phyloP scores from a whole-genome alignment of 2,113 vertebrate species.

The Baryphthengus martii region DNA sequence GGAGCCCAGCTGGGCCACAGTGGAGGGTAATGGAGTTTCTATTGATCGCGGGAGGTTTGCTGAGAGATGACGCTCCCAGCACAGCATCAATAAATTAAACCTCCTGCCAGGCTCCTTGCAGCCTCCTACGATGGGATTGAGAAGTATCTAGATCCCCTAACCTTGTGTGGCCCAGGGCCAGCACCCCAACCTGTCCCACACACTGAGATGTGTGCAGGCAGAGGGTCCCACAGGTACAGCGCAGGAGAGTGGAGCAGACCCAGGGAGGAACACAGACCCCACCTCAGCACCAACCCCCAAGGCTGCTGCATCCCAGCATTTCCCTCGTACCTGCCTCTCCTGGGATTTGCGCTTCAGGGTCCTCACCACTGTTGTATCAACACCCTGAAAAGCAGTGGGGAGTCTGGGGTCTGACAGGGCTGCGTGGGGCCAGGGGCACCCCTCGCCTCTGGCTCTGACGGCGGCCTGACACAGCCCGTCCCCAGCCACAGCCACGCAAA shows the following conservation, averaged over 20 bases:
- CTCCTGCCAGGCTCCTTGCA: background rate
- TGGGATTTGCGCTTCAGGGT: conserved; percentile 43
- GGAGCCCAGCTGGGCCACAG: conserved; percentile 28
- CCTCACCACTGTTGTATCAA: background rate
- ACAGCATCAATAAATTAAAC: conserved; percentile 48
- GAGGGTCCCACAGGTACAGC: background rate
- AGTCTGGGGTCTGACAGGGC: background rate
- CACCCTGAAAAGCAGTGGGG: conserved; percentile 24
- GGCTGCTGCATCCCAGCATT: background rate
- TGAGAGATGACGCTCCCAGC: conserved; percentile 5
- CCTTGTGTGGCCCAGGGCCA: background rate
- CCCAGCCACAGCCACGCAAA: background rate
- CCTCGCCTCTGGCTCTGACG: background rate
- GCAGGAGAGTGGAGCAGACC: background rate
- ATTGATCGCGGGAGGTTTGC: conserved; percentile 40
- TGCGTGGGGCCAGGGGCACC: background rate
- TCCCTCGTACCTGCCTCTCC: conserved; percentile 32
- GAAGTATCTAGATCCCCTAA: background rate
- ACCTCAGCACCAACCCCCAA: background rate
- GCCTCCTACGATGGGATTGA: background rate
- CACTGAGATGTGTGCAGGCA: background rate
- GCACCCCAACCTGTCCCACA: background rate
- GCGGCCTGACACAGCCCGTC: background rate
- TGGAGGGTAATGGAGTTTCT: conserved; percentile 62
- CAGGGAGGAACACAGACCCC: background rate